Evolutionary conservation across 2,888 invertebrate genomes (phyloP), one percentile per base, ranked within the genome.

Genomic region (Tenthredo mesomela): DNA sequence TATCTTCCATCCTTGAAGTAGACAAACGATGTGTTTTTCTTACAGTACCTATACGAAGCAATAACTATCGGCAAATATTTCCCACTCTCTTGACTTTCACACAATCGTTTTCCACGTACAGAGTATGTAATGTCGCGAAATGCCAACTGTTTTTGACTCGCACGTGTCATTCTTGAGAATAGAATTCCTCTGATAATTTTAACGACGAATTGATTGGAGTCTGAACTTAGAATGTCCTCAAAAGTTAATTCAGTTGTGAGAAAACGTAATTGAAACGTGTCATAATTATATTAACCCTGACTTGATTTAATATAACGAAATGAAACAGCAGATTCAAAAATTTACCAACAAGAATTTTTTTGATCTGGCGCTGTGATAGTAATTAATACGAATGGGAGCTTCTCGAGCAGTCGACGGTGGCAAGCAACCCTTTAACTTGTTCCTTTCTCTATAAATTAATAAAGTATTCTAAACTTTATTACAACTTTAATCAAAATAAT

Each of bases 401-500:
- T 33, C 82, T 70, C 67, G 70, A 67, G 82, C 67, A 67, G 80
- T 80, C 85, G 89, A 88, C 88, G 88, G 87, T 84, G 85, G 86
- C 80, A 84, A 80, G 87, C 89, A 90, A 89, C 91, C 92, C 91
- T 91, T 92, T 91, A 89, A 89, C 89, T 89, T 88, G 89, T 88
- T 89, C 87, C 88, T 89, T 88, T 89, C 89, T 91, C 93, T 93
- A 93, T 93, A 93, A 93, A 93, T 93, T 93, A 93, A 93, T 93
- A 93, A 92, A 93, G 93, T 92, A 93, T 92, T 90, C 92, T 90
- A 91, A 93, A 93, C 92, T 92, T 93, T 92, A 93, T 93, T 92
- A 92, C 91, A 92, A 92, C 92, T 93, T 92, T 93, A 93, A 93
- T 93, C 92, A 92, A 93, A 92, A 93, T 93, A 93, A 93, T 93